Conservation (phyloP, 1,140 invertebrate genomes). For the Drosophila parvula region DNA sequence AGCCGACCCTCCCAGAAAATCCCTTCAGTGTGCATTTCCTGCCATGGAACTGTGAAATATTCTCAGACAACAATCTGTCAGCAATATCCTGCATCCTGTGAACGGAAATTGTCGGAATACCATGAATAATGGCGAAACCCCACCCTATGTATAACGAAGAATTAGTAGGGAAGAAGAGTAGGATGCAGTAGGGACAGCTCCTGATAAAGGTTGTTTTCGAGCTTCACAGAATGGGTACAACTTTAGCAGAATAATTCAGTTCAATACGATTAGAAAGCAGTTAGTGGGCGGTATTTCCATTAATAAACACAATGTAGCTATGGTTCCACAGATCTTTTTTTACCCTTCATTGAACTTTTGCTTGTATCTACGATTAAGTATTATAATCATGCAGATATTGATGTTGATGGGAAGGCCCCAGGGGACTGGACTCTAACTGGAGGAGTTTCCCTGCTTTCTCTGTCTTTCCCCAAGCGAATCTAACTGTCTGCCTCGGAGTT, state of each 20-base stretch:
- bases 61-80: slow-evolving; percentile 60
- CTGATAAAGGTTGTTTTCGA: neutral
- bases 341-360: neutral
- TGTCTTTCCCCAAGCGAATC: slow-evolving; percentile 11
- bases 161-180: neutral
- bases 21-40: slow-evolving; percentile 43
- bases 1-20: slow-evolving; percentile 5
- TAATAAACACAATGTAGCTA: neutral
- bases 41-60: slow-evolving; percentile 26
- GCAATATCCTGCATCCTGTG: slow-evolving; percentile 63
- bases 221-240: neutral
- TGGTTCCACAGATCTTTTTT: neutral
- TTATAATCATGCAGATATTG: neutral
- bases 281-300: too few species aligned
- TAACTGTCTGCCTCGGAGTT: slow-evolving; percentile 8
- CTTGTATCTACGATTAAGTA: neutral
- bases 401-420: neutral
- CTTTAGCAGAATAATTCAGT: neutral
- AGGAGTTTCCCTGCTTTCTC: slow-evolving; percentile 1
- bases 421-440: neutral
- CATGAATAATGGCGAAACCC: slow-evolving; percentile 13
- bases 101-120: slow-evolving; percentile 31
- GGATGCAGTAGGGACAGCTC: neutral
- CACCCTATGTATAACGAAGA: too few species aligned
- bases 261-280: neutral